Base-by-base conservation (phyloP, 1,140 invertebrate genomes). In the Lepidostoma basale region DNA sequence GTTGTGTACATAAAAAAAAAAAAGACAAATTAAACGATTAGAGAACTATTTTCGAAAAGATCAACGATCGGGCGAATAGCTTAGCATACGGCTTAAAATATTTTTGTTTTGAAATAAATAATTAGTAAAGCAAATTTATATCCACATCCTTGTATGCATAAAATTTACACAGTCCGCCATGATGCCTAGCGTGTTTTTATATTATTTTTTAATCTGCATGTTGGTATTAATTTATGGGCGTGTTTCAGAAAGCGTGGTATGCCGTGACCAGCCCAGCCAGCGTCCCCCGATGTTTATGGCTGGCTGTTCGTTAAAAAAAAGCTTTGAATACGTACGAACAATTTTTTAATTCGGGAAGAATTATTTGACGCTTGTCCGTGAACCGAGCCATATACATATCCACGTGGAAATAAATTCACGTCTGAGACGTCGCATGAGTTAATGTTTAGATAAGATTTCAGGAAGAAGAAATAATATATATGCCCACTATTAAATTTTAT, bases 301-400 rank as follows among this genome's bases (percentile, higher is more conserved):
- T 12, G 49, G n/a, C 33, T 36, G 33, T 36, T n/a, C 49, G 26
- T 28, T 54, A 18, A 30, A 30, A 54, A 47, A 47, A 54, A 54
- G 18, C 26, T 54, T 30, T 30, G 26, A 8, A 33, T 45, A 18
- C 14, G 14, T 9, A 49, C 45, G 22, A 49, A 49, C 45, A 49
- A 49, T 22, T 49, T 23, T 28, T 54, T n/a, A 54, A 44, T 44
- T 28, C 22, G 25, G 26, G 26, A 42, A 26, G 58, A 62, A 42
- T 26, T 44, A 62, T 44, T 62, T 62, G 58, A 62, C 58, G 26
- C 26, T 44, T 62, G 58, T 44, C 58, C 58, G 58, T 62, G 58
- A 62, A 62, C 58, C 26, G 58, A 25, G 26, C 22, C n/a, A 28
- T 12, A 62, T 62, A 62, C 42, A 44, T 62, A 30, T 25, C 40